Evolutionary conservation across 2,888 invertebrate genomes (phyloP), one percentile per base, ranked within the genome.

Genomic region (Aleiodes leptofemur): DNA sequence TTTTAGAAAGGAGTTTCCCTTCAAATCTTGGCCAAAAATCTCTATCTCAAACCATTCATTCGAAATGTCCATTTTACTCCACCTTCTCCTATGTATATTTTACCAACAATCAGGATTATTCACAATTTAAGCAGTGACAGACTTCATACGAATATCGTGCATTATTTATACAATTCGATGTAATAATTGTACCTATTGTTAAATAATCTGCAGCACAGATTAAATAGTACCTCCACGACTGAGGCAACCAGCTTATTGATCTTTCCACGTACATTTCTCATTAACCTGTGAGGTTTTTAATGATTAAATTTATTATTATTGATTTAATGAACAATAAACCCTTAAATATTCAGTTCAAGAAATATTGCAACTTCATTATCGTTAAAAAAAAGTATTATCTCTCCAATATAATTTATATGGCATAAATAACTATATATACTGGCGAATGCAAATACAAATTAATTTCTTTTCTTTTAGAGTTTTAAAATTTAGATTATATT

Each of bases 221-320:
- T 93, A 92, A 93, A 93, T 90, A 93, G 92, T 87, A 93, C 92
- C 90, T 93, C 93, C 90, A 94, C 91, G 90, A 94, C 91, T 88
- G 94, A 92, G 90, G 93, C 92, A 90, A 93, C 92, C 91, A 93
- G 91, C 91, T 93, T 93, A 86, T 93, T 92, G 90, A 94, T 90
- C 90, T 93, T 93, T 87, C 93, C 93, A 89, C 92, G 92, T 87
- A 93, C 90, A 90, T 92, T 93, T 92, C 92, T 93, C 88, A 92
- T 88, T 87, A 92, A 90, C 91, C 92, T 92, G 90, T 83, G 85
- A 72, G 55, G 53, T 70, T 89, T 86, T 88, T 86, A 86, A 85
- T 73, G 77, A 69, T 43, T 51, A 34, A 59, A 57, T 68, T 11
- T 34, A 34, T 64, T 56, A 73, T 61, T 69, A 74, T 51, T 51